Base-by-base conservation (phyloP, 2,888 invertebrate genomes). In the Philaethria dido region DNA sequence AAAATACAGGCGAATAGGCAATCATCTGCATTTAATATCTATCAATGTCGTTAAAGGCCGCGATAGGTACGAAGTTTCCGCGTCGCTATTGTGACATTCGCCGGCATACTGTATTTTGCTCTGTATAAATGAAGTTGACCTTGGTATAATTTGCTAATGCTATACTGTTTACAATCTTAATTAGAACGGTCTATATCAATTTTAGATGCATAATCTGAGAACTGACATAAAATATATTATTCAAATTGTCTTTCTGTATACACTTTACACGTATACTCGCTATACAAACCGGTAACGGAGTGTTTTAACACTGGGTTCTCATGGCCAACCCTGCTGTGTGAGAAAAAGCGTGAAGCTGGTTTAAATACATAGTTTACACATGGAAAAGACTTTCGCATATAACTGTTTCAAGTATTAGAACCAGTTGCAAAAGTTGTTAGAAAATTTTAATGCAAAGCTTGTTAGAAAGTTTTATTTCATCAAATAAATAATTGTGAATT, bases 11-110 rank as follows among this genome's bases (percentile, higher is more conserved):
- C 39, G 18, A 44, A 29, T 63, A 33, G 18, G 54, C 33, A 39
- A 25, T 54, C 59, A 39, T 50, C 25, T 45, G 45, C 44, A 68
- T 63, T 63, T 59, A 59, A 52, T 63, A 59, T 63, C 59, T 68
- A 45, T 60, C 67, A 68, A 68, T 33, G 50, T 36, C 62, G 42
- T 39, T 18, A 60, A 45, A 60, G 48, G 57, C 29, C 29, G 50
- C 25, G 33, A 29, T 63, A 48, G 50, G 33, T 50, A 64, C 36
- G 59, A 36, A 36, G 44, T 60, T 59, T 63, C 67, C 67, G 57
- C 14, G 16, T 52, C 57, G n/a, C 13, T 57, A 50, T 65, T 65
- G 59, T 65, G 67, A 42, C n/a, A 62, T 39, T 52, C 29, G 45
- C 33, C 45, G 33, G 67, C 29, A 16, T 18, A 47, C 14, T 39